Evolutionary conservation across 2,888 invertebrate genomes (phyloP).

Genomic region (Piscicola geometra): DNA sequence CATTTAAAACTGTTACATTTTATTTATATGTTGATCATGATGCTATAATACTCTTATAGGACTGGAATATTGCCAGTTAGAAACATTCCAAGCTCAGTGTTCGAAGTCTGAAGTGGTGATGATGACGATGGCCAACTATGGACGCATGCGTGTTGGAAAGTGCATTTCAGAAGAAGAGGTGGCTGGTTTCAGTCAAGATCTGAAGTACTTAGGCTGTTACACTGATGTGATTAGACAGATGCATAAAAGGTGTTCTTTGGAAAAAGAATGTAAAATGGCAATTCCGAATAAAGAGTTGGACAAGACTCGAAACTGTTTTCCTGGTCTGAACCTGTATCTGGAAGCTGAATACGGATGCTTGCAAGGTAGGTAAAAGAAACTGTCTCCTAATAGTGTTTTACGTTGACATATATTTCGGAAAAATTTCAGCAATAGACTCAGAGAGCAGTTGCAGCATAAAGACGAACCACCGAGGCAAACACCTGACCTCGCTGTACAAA

Average conservation of each 20-base stretch:
- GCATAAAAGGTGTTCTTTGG: too few species aligned
- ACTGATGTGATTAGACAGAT: constrained; percentile 17
- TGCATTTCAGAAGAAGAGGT: constrained; percentile 23
- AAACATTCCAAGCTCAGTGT: constrained; percentile 15
- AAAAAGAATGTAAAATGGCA: constrained; percentile 13
- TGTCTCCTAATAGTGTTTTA: background rate
- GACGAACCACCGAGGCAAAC: background rate
- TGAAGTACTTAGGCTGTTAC: constrained; percentile 23
- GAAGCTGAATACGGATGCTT: constrained; percentile 27
- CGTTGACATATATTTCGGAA: background rate
- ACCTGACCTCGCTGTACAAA: background rate
- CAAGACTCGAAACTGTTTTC: too few species aligned
- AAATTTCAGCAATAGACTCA: background rate
- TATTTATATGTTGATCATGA: too few species aligned
- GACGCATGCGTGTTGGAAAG: too few species aligned
- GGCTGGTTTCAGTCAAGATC: background rate
- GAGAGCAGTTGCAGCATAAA: background rate
- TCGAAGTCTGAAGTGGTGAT: too few species aligned
- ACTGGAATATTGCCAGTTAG: constrained; percentile 9
- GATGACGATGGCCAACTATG: too few species aligned
- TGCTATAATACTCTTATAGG: too few species aligned
- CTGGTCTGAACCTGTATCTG: too few species aligned
- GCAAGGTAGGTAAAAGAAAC: background rate
- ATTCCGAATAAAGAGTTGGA: too few species aligned
- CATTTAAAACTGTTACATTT: too few species aligned